phyloP scores from a whole-genome alignment of 2,113 vertebrate genomes.

The Chinchilla lanigera region DNA sequence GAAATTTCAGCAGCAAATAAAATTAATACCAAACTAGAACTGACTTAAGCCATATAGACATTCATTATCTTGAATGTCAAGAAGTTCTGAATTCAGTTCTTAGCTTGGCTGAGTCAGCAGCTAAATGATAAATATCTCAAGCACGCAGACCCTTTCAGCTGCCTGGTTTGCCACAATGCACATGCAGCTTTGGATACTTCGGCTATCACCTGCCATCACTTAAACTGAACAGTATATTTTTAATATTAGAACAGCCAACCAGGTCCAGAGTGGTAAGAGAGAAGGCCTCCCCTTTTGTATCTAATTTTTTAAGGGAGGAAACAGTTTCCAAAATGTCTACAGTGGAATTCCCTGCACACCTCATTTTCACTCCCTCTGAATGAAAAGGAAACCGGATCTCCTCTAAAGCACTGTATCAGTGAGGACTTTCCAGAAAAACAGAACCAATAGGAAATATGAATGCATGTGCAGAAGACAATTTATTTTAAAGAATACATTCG shows the following conservation, averaged over 20 bases:
- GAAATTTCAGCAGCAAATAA: slow-evolving; percentile 49
- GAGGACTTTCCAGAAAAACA: not conserved
- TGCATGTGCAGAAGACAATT: not conserved
- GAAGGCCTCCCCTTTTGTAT: not conserved
- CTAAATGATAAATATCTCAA: not conserved
- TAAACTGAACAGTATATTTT: not conserved
- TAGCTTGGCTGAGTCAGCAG: not conserved
- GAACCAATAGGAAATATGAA: not conserved
- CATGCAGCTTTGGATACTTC: not conserved
- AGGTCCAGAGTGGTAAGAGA: not conserved
- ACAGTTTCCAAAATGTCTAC: not conserved
- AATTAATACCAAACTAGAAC: slow-evolving; percentile 23
- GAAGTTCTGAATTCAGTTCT: slow-evolving; percentile 9
- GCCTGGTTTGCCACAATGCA: not conserved
- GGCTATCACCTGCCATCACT: not conserved
- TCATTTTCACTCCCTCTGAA: not conserved
- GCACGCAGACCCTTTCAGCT: not conserved
- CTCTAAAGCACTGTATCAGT: not conserved
- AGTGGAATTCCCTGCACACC: not conserved
- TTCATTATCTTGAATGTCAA: slow-evolving; percentile 13
- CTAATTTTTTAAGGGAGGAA: not conserved
- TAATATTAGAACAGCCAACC: not conserved
- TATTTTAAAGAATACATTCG: not conserved
- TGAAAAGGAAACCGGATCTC: not conserved
- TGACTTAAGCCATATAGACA: slow-evolving; percentile 8